phyloP scores from a whole-genome alignment of 53 echinoderm and acorn worm genomes.

The Henricia sp. region DNA sequence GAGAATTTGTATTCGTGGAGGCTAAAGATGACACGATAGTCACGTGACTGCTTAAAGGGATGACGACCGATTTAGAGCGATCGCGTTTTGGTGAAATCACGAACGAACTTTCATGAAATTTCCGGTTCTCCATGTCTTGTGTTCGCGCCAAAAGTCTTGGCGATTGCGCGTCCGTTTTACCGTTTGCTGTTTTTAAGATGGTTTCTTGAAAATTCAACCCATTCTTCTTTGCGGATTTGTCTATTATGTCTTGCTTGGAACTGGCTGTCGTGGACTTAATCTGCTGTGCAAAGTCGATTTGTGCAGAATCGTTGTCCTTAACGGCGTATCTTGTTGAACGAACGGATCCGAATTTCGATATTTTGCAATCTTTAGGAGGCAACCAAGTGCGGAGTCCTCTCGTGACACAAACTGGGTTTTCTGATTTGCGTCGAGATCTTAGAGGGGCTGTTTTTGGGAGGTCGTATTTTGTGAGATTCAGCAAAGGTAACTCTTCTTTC shows the following conservation, averaged over 20 bases:
- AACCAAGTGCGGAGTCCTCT: background rate
- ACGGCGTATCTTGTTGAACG: too few species aligned
- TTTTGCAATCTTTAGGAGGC: too few species aligned
- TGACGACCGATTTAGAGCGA: background rate
- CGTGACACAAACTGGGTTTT: background rate
- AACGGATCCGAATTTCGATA: too few species aligned
- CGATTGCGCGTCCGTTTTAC: too few species aligned
- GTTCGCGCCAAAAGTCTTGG: slow-evolving; percentile 16
- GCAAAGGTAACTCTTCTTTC: background rate
- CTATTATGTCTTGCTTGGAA: too few species aligned
- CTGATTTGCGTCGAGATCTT: background rate
- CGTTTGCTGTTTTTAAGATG: background rate
- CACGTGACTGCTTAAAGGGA: background rate
- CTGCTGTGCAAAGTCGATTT: too few species aligned
- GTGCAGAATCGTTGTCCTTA: too few species aligned
- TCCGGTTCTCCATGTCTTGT: slow-evolving; percentile 4
- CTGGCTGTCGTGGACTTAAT: too few species aligned
- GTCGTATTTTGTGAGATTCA: too few species aligned
- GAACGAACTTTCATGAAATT: background rate
- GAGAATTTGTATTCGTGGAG: background rate
- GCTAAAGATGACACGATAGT: background rate
- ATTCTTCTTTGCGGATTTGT: too few species aligned
- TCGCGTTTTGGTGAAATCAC: background rate
- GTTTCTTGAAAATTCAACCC: background rate
- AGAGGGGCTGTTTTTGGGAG: slow-evolving; percentile 42